Base-by-base conservation (phyloP, 2,797 vertebrate genomes). In the Enteromius mattozi region DNA sequence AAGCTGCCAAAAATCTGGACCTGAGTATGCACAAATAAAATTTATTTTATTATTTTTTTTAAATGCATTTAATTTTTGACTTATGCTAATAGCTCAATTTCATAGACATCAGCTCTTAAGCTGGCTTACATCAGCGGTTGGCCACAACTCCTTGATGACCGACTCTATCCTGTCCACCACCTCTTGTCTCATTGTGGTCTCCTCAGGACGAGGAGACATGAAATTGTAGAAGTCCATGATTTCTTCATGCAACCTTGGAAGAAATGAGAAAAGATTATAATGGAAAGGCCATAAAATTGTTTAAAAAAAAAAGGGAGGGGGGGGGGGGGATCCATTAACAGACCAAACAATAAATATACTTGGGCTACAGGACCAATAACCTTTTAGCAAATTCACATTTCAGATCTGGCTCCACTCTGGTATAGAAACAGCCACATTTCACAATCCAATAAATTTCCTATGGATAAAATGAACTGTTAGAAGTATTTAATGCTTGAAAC, bases 1-100 rank as follows among this genome's bases (percentile, higher is more conserved):
- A 99, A 99, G 95, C 98, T 99, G 94, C 98, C 98, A 92, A 99
- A 99, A 93, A 99, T 98, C 91, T 98, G 97, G 81, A 99, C 97
- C 98, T 99, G 89, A 9, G 89, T 88, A 84, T 90, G 88, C n/a
- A n/a, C n/a, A n/a, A n/a, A n/a, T n/a, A n/a, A n/a, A n/a, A n/a
- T n/a, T n/a, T n/a, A n/a, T n/a, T n/a, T n/a, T n/a, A n/a, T n/a
- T n/a, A n/a, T n/a, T n/a, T n/a, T n/a, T n/a, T n/a, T n/a, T n/a
- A n/a, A n/a, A n/a, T n/a, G n/a, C n/a, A n/a, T n/a, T n/a, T n/a
- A n/a, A n/a, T n/a, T n/a, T 54, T 56, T 47, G 49, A 71, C 35
- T 24, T 16, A 42, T 30, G 17, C 2, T 5, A 76, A 76, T 0
- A 40, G 47, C 33, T 10, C n/a, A 54, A 51, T 33, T n/a, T 80